phyloP scores from a whole-genome alignment of 1,140 invertebrate genomes.

The Leptinotarsa defecta region DNA sequence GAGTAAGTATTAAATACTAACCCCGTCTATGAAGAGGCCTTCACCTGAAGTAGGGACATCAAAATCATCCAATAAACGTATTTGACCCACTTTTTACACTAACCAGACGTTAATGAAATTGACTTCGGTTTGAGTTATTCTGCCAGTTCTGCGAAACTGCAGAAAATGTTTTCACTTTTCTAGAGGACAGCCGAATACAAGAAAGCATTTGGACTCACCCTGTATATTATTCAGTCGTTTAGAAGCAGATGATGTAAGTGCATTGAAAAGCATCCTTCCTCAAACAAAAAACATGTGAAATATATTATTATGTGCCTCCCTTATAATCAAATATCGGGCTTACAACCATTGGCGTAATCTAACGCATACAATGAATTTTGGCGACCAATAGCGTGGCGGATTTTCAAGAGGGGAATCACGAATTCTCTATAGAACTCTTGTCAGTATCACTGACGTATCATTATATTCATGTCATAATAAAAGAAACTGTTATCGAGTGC shows the following conservation, averaged over 20 bases:
- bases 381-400: slow-evolving; percentile 12
- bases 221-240: neutral
- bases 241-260: no score
- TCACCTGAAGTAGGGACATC: no score
- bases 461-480: slow-evolving; percentile 21
- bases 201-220: slow-evolving; percentile 13
- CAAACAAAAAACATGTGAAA: neutral
- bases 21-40: slow-evolving; percentile 1
- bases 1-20: no score
- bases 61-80: no score
- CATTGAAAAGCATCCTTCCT: no score
- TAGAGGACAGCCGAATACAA: no score
- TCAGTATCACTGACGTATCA: slow-evolving; percentile 29
- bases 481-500: slow-evolving; percentile 2
- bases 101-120: no score
- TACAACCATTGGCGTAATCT: slow-evolving; percentile 2
- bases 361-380: neutral
- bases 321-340: slow-evolving; percentile 5
- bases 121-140: no score
- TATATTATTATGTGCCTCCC: neutral
- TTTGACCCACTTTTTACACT: no score
- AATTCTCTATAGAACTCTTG: slow-evolving; percentile 19
- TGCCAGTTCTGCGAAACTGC: no score
- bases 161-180: no score
- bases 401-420: slow-evolving; percentile 26